These are phyloP conservation scores for Buathra laborator DNA, from an alignment of 2,888 invertebrate species.

Conservation along the genomic window DNA sequence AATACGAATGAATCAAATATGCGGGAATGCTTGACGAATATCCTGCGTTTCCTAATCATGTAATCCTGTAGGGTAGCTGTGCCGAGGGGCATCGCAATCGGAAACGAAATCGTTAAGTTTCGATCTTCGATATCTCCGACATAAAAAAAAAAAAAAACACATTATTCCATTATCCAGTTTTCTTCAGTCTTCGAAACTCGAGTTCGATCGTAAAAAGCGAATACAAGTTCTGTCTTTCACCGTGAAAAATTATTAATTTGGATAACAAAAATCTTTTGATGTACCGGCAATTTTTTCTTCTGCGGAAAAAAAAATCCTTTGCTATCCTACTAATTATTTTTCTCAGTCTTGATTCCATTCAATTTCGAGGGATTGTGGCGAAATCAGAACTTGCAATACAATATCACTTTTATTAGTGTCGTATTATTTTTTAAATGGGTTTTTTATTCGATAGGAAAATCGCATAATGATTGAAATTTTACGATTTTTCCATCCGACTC, in stretches of 20 bases:
- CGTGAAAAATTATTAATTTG: too few species aligned
- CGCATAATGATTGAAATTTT: background rate
- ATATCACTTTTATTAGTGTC: background rate
- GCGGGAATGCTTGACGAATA: constrained; percentile 34
- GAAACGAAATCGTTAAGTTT: background rate
- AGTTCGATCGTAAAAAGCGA: too few species aligned
- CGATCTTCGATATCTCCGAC: background rate
- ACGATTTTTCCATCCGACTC: background rate
- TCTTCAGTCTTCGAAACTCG: too few species aligned
- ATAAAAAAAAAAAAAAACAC: too few species aligned
- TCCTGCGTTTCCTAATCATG: constrained; percentile 59
- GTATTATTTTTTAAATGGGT: background rate
- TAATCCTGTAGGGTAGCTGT: constrained; percentile 53
- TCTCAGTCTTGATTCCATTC: too few species aligned
- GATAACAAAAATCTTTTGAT: too few species aligned
- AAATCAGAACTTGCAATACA: background rate
- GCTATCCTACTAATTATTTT: too few species aligned
- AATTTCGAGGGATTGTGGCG: too few species aligned
- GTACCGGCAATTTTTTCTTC: too few species aligned
- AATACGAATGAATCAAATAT: constrained; percentile 38
- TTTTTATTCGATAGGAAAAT: background rate
- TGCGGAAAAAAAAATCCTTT: too few species aligned
- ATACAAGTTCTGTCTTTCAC: too few species aligned
- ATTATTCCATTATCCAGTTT: too few species aligned
- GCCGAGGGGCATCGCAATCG: background rate